Conservation (phyloP, 2,113 vertebrate genomes). For the Platichthys stellatus region DNA sequence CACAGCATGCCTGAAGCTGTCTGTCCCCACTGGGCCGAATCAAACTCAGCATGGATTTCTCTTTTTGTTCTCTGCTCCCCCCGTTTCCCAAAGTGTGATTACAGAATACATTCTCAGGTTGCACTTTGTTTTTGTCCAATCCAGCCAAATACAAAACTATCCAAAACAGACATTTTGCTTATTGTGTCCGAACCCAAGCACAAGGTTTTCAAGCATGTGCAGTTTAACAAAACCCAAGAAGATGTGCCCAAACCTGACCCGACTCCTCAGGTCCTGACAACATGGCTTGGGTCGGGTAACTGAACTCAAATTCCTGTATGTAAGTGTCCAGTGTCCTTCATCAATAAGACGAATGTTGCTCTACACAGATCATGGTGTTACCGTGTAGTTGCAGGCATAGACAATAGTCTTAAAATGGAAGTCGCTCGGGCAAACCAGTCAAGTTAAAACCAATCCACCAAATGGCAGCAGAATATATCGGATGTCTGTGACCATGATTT, state of each 20-base stretch:
- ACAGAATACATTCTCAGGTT: too few relatives aligned
- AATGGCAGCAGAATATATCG: background rate
- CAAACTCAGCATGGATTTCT: constrained; percentile 13
- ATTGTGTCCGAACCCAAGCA: too few relatives aligned
- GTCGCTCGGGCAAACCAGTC: background rate
- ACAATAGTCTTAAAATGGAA: background rate
- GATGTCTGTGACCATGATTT: background rate
- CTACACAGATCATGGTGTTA: background rate
- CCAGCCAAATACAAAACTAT: too few relatives aligned
- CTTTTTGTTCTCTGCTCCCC: background rate
- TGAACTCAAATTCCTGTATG: background rate
- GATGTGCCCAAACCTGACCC: background rate
- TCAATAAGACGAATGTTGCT: background rate
- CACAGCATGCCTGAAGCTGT: background rate
- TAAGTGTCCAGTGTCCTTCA: background rate
- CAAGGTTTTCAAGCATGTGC: too few relatives aligned
- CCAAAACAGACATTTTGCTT: too few relatives aligned
- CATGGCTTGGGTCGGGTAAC: too few relatives aligned
- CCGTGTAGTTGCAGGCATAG: background rate
- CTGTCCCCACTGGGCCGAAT: background rate
- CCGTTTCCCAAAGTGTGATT: background rate
- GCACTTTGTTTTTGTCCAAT: too few relatives aligned
- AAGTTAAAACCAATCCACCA: too few relatives aligned
- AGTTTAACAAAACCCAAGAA: too few relatives aligned
- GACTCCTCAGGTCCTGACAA: background rate